Conservation (phyloP, 35 echinoderm and acorn worm species). For the Chiridota heheva region DNA sequence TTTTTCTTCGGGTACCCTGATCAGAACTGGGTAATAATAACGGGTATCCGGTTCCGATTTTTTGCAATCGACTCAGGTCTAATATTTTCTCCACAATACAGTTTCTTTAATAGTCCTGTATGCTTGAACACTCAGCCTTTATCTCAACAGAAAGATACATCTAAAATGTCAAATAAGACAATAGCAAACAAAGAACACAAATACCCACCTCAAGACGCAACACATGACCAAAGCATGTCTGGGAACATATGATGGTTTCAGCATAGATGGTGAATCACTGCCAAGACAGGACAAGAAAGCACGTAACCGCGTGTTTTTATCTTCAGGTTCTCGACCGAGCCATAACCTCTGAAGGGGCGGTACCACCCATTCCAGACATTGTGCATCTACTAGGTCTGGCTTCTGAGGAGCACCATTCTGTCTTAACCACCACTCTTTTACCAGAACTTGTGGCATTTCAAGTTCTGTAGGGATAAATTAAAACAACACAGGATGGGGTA, state of each 20-base stretch:
- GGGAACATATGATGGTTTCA: slow-evolving; percentile 93
- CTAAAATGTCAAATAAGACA: no score
- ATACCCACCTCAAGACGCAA: slow-evolving; percentile 90
- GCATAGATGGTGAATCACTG: slow-evolving; percentile 90
- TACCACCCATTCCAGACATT: slow-evolving; percentile 57
- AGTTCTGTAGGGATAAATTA: slow-evolving; percentile 8
- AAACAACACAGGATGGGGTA: no score
- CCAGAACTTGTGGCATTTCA: slow-evolving; percentile 53
- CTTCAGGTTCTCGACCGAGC: slow-evolving; percentile 83
- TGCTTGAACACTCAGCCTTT: no score
- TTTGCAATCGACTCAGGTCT: no score
- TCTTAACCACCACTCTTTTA: slow-evolving; percentile 90
- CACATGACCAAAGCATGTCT: slow-evolving; percentile 92
- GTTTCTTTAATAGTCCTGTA: no score
- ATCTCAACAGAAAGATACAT: no score
- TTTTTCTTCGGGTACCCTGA: no score
- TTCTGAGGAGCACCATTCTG: slow-evolving; percentile 81
- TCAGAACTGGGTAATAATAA: no score
- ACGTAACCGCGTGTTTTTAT: slow-evolving; percentile 80
- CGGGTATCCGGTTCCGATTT: no score
- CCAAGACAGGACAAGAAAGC: slow-evolving; percentile 93
- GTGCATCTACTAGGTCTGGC: slow-evolving; percentile 85
- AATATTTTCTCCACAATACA: background rate
- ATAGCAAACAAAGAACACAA: no score
- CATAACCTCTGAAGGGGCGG: slow-evolving; percentile 81